Conservation (phyloP, 2,888 invertebrate genomes). For the Oscheius myriophilus region DNA sequence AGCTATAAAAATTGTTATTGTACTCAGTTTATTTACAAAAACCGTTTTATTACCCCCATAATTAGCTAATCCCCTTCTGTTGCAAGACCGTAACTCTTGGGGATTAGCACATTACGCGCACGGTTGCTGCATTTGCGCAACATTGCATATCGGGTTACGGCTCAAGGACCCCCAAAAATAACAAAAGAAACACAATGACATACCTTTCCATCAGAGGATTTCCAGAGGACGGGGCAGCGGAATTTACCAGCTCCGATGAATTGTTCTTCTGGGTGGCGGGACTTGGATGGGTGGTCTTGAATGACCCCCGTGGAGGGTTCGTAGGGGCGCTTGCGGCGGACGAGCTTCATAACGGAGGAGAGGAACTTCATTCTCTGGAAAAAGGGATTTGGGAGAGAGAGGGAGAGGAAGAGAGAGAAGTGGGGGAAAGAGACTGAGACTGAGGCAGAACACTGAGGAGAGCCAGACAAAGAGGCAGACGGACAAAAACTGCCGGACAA, state of each 20-base stretch:
- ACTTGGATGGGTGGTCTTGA: background rate
- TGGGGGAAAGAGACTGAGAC: background rate
- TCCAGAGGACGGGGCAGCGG: constrained; percentile 19
- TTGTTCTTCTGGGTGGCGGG: no score
- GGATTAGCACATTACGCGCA: background rate
- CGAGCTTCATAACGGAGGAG: constrained; percentile 16
- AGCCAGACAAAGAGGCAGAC: no score
- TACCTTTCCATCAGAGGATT: constrained; percentile 23
- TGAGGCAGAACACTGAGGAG: background rate
- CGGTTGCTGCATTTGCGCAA: constrained; percentile 5
- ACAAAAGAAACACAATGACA: background rate
- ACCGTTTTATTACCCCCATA: background rate
- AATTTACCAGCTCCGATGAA: constrained; percentile 1
- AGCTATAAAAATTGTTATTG: no score
- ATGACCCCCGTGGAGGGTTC: background rate
- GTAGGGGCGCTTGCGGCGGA: constrained; percentile 7
- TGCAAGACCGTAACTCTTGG: background rate
- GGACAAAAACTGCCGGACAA: no score
- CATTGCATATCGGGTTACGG: background rate
- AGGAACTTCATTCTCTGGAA: constrained; percentile 13
- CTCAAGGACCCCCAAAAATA: no score
- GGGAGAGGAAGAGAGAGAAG: background rate
- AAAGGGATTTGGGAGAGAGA: background rate
- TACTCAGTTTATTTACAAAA: background rate
- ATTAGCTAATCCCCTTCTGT: background rate